Percentiles rank a stretch among this genome's conserved stretches.
phyloP scores from a whole-genome alignment of 2,797 vertebrate genomes.

The Dendrocincla tyrannina region DNA sequence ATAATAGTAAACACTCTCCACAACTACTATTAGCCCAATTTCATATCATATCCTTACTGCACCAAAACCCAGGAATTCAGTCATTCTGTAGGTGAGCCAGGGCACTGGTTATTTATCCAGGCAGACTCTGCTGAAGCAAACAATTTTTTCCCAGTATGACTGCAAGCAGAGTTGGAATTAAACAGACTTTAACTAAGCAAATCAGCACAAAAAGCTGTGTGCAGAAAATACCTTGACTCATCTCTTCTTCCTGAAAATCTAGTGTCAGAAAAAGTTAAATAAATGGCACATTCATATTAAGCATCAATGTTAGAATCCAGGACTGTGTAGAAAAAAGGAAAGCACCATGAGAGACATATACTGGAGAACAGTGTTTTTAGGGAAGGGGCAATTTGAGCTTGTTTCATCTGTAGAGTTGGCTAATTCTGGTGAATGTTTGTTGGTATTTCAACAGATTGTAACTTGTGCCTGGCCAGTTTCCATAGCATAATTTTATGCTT shows the following conservation, averaged over 20 bases:
- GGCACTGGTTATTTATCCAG: neutral
- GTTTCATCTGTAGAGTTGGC: neutral
- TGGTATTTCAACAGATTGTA: neutral
- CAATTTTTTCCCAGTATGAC: neutral
- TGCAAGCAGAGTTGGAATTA: neutral
- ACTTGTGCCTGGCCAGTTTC: neutral
- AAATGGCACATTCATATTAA: neutral
- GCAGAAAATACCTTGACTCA: neutral
- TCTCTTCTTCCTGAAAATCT: neutral
- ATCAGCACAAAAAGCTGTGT: neutral
- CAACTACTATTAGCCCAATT: neutral
- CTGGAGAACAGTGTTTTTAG: neutral
- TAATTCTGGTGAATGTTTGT: neutral
- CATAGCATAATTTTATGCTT: neutral
- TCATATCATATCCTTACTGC: neutral
- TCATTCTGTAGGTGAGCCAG: neutral
- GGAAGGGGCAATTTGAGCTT: neutral
- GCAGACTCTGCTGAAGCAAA: constrained; percentile 2
- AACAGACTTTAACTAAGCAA: neutral
- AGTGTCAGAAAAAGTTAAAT: neutral
- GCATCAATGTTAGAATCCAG: neutral
- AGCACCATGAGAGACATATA: neutral
- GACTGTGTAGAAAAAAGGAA: neutral
- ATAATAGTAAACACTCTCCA: neutral
- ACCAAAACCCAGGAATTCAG: neutral